A percentile compares a stretch with the other conserved stretches of the same genome.
phyloP scores from a whole-genome alignment of 2,797 vertebrate genomes.

The Ispidina picta region DNA sequence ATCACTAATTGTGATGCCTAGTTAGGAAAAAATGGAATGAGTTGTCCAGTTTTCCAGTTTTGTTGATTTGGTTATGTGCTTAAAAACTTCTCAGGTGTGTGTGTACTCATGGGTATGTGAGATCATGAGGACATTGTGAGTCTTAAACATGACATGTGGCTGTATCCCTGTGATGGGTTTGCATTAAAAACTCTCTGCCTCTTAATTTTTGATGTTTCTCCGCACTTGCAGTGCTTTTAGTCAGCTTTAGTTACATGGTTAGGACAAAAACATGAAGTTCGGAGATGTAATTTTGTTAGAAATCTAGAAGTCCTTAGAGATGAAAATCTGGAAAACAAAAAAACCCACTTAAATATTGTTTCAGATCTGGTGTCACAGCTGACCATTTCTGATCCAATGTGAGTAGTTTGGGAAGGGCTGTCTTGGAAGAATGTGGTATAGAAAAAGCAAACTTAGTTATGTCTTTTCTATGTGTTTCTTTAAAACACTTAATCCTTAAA shows the following conservation, averaged over 20 bases:
- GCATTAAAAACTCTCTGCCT: background rate
- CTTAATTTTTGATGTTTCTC: background rate
- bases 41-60: background rate
- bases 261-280: background rate
- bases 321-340: too few species aligned
- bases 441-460: background rate
- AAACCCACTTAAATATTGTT: background rate
- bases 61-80: background rate
- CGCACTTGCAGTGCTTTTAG: background rate
- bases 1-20: background rate
- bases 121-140: background rate
- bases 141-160: background rate
- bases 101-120: accelerated
- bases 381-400: background rate
- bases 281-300: background rate
- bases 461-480: background rate
- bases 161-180: background rate
- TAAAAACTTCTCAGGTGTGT: background rate
- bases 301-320: background rate
- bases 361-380: background rate
- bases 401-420: background rate
- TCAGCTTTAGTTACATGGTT: background rate
- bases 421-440: background rate
- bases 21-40: background rate
- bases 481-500: accelerated